Base-by-base conservation (phyloP, 2,888 invertebrate species). In the Malachius bipustulatus region DNA sequence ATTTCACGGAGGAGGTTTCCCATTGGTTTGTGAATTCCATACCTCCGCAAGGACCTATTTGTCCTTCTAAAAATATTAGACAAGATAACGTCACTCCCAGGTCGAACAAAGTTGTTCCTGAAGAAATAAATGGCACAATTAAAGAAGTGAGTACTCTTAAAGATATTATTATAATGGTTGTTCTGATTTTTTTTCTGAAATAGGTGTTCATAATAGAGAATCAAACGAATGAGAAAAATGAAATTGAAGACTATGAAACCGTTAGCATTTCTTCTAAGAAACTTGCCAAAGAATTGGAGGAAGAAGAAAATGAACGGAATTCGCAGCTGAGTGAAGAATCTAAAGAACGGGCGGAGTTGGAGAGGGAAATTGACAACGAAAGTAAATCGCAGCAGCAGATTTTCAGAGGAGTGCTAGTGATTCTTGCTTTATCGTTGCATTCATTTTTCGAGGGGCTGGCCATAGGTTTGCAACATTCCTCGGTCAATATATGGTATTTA, bases 381-480 rank as follows among this genome's bases (percentile, higher is more conserved):
- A 49, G 48, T 16, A 39, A 38, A 6, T 49, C 54, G 2, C 51
- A 55, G 26, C 57, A 62, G 38, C 60, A 61, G 41, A 45, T 60
- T 9, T 45, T 63, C 41, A 52, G 66, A 24, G 62, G 62, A 36
- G 47, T 65, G 27, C 49, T 69, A 11, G 57, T 66, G 27, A 60
- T 66, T 27, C 43, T 66, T 10, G 70, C 71, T 2, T 55, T 71
- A 39, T 67, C 68, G 1, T 61, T 69, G 38, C 71, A 71, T 48
- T 66, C 69, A 1, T 51, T 70, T 33, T 67, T 71, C 42, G 71
- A 71, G 54, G 71, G 71, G 3, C 50, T 71, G 35, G 66, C 70
- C 2, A 66, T 69, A 32, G 68, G 71, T 4, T 49, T 70, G 4
- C 69, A 69, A 46, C 50, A 53, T 16, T 60, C 59, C 2, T 45